phyloP scores from a whole-genome alignment of 2,797 vertebrate genomes.

The Xenops minutus region DNA sequence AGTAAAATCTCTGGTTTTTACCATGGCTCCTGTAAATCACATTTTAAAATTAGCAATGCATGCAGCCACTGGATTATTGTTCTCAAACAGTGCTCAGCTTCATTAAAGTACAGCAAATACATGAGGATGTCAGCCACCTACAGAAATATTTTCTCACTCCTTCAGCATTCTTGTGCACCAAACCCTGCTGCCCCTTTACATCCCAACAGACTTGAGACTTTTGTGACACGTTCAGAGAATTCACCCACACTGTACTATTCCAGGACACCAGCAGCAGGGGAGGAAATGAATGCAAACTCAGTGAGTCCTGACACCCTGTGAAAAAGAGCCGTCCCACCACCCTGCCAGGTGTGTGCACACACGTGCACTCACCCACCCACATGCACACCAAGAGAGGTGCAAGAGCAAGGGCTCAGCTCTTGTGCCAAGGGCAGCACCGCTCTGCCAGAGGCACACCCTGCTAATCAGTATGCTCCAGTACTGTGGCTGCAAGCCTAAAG shows the following conservation, averaged over 20 bases:
- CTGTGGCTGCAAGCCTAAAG: neutral
- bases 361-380: accelerated
- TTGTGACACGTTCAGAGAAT: neutral
- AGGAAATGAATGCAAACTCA: accelerated
- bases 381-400: neutral
- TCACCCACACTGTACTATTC: neutral
- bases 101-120: neutral
- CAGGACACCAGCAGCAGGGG: neutral
- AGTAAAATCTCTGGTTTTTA: neutral
- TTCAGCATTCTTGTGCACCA: constrained; percentile 12
- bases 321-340: neutral
- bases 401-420: neutral
- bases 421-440: neutral
- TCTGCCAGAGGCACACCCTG: neutral
- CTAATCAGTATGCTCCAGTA: accelerated
- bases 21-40: neutral
- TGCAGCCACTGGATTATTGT: neutral
- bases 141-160: constrained; percentile 34
- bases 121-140: constrained; percentile 26
- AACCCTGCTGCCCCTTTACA: neutral
- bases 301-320: accelerated
- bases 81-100: neutral
- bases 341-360: neutral
- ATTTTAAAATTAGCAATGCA: neutral
- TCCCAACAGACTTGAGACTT: neutral